Conservation (phyloP, 1,140 invertebrate species). For the Maconellicoccus hirsutus region DNA sequence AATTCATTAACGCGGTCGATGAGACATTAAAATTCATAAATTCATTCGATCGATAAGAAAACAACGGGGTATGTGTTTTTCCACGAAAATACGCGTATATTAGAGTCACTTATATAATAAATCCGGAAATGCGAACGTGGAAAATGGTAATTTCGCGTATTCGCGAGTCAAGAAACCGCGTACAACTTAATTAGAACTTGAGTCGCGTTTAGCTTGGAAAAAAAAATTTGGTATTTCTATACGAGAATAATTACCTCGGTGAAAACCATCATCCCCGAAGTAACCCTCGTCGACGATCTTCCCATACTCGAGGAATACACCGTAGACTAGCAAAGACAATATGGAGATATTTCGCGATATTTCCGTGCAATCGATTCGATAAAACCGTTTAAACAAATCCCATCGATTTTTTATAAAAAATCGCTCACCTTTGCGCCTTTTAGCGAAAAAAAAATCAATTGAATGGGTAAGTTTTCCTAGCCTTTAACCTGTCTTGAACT, state of each 20-base stretch:
- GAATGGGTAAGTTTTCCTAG: neutral
- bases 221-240: too few species aligned
- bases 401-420: neutral
- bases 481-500: slow-evolving; percentile 13
- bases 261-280: too few species aligned
- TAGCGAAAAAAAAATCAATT: neutral
- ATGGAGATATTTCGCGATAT: neutral
- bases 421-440: neutral
- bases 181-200: too few species aligned
- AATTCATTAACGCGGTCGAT: neutral
- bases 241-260: too few species aligned
- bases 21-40: slow-evolving; percentile 6
- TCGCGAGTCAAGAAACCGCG: neutral
- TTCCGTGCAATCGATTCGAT: slow-evolving; percentile 1
- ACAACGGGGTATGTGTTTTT: neutral
- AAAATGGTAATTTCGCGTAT: too few species aligned
- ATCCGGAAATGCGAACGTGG: neutral
- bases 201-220: too few species aligned
- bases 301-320: too few species aligned
- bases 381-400: slow-evolving; percentile 7
- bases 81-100: neutral
- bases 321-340: too few species aligned
- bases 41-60: neutral
- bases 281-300: too few species aligned
- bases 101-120: neutral